phyloP scores from a whole-genome alignment of 64 coral and sea anemone species.

The Stichodactyla mertensii region DNA sequence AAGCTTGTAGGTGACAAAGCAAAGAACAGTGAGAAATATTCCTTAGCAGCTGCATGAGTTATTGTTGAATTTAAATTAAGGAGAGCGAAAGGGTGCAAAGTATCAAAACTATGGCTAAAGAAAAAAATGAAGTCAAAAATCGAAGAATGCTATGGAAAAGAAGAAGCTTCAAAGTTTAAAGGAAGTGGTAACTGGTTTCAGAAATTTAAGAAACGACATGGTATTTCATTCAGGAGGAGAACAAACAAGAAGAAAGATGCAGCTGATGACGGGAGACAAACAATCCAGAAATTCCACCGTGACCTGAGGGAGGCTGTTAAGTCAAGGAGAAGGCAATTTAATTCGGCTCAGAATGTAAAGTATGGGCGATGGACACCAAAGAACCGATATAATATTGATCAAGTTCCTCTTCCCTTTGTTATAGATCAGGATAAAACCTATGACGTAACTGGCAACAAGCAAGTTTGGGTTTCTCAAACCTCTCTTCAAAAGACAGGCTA shows the following conservation, averaged over 20 bases:
- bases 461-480: constrained; percentile 35
- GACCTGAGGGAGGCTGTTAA: constrained; percentile 48
- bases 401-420: constrained; percentile 31
- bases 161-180: too few relatives aligned
- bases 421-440: constrained; percentile 23
- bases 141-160: too few relatives aligned
- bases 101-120: too few relatives aligned
- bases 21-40: too few relatives aligned
- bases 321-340: constrained; percentile 39
- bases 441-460: constrained; percentile 11
- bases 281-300: constrained; percentile 49
- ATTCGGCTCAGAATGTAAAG: background rate
- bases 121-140: too few relatives aligned
- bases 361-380: constrained; percentile 27
- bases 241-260: constrained; percentile 39
- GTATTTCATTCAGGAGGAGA: constrained; percentile 41
- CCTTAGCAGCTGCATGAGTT: too few relatives aligned
- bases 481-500: constrained; percentile 34
- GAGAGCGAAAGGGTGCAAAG: too few relatives aligned
- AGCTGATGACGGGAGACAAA: constrained; percentile 49
- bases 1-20: too few relatives aligned
- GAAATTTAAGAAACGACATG: constrained; percentile 46
- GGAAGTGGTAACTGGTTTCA: constrained; percentile 70
- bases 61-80: too few relatives aligned
- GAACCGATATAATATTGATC: constrained; percentile 22